These are phyloP conservation scores for honey bee (Apis mellifera) DNA, from an alignment of 1,140 invertebrate species.

Conservation along the genomic window DNA sequence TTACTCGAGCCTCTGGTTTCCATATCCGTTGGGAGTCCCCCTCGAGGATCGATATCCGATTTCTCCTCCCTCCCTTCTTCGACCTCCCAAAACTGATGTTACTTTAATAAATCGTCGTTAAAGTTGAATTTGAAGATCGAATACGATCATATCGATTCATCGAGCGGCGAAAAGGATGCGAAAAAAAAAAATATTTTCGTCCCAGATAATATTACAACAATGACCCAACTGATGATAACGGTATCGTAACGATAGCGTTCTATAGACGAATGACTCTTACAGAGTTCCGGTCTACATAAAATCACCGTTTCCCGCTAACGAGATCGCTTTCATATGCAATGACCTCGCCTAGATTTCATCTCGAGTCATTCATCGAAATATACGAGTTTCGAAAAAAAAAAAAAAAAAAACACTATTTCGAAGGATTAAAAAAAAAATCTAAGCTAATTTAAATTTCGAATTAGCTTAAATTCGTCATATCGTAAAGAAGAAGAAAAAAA, in stretches of 20 bases:
- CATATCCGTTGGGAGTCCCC: constrained; percentile 33
- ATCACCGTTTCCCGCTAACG: neutral
- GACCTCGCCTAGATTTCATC: neutral
- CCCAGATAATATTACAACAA: neutral
- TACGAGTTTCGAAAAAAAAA: too few species aligned
- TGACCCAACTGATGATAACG: constrained; percentile 11
- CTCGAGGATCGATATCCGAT: constrained; percentile 47
- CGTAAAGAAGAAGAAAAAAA: too few species aligned
- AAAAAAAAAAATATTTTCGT: neutral
- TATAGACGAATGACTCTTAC: neutral
- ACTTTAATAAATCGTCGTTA: too few species aligned
- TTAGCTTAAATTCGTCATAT: too few species aligned
- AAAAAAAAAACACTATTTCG: too few species aligned
- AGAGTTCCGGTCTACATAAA: constrained; percentile 1
- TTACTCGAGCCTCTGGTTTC: constrained; percentile 45
- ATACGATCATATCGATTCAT: too few species aligned
- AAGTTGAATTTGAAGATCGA: too few species aligned
- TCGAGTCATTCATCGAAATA: neutral
- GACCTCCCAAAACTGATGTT: neutral
- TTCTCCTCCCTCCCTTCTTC: constrained; percentile 37
- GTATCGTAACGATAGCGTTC: constrained; percentile 22
- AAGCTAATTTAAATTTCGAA: too few species aligned
- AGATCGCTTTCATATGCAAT: neutral
- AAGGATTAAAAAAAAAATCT: too few species aligned
- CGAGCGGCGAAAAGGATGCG: neutral